These are phyloP conservation scores for Euwallacea similis DNA, from an alignment of 1,140 invertebrate genomes.

Conservation along the genomic window DNA sequence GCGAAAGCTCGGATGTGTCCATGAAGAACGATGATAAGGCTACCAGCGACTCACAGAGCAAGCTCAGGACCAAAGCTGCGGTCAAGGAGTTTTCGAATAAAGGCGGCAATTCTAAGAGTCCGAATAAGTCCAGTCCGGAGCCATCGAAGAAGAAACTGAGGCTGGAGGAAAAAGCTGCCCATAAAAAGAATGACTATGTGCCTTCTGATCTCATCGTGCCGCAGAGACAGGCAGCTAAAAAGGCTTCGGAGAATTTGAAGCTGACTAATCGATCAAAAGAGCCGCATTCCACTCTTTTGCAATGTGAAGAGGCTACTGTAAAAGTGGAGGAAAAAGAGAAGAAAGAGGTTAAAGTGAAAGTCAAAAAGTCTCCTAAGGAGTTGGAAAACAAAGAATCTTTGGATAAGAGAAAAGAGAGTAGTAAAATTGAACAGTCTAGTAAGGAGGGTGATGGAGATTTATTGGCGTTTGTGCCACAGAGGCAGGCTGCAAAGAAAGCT, in stretches of 20 bases:
- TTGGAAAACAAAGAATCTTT: slow-evolving; percentile 34
- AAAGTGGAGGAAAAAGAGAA: slow-evolving; percentile 50
- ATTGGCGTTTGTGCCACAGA: slow-evolving; percentile 82
- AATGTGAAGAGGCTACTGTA: slow-evolving; percentile 45
- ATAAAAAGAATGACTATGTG: slow-evolving; percentile 55
- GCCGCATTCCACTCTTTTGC: slow-evolving; percentile 48
- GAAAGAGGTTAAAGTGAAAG: slow-evolving; percentile 44
- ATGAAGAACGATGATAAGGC: slow-evolving; percentile 58
- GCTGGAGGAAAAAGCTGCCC: slow-evolving; percentile 47
- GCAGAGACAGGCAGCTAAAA: slow-evolving; percentile 86
- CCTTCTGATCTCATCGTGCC: slow-evolving; percentile 85
- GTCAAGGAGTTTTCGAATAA: slow-evolving; percentile 74
- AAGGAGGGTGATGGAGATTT: slow-evolving; percentile 69
- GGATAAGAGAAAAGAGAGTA: slow-evolving; percentile 43
- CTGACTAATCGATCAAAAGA: slow-evolving; percentile 52
- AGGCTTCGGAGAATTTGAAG: slow-evolving; percentile 84
- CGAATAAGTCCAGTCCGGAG: slow-evolving; percentile 42
- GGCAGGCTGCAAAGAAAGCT: slow-evolving; percentile 88
- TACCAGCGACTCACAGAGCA: slow-evolving; percentile 67
- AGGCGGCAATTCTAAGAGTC: slow-evolving; percentile 41
- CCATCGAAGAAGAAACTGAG: slow-evolving; percentile 58
- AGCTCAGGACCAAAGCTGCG: slow-evolving; percentile 76
- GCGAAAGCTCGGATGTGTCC: slow-evolving; percentile 60
- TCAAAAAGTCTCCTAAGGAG: slow-evolving; percentile 54
- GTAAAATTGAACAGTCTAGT: slow-evolving; percentile 58